Conservation (phyloP, 2,797 vertebrate species). For the Acanthornis magna region DNA sequence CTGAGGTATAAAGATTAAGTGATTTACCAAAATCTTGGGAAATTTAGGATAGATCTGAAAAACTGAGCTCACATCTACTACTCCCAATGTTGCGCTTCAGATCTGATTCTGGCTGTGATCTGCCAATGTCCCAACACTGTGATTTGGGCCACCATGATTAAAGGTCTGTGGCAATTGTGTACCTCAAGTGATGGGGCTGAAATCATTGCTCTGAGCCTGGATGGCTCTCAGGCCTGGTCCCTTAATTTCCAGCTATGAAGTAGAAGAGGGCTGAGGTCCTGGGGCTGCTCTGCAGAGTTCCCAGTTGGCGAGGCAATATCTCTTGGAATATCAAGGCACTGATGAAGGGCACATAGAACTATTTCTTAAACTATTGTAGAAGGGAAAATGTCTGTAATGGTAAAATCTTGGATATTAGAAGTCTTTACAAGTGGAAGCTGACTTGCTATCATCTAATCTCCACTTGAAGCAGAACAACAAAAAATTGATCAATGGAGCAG, state of each 20-base stretch:
- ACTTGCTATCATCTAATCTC: neutral
- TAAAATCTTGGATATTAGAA: neutral
- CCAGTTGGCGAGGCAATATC: neutral
- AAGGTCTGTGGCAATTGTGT: neutral
- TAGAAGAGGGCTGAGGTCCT: neutral
- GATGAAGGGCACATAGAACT: neutral
- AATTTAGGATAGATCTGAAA: neutral
- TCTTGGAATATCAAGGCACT: neutral
- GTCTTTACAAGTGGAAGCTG: neutral
- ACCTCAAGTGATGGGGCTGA: neutral
- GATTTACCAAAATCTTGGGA: neutral
- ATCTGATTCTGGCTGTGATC: neutral
- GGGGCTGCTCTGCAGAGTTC: neutral
- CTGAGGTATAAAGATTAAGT: neutral
- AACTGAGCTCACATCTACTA: neutral
- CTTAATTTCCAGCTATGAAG: neutral
- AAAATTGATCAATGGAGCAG: neutral
- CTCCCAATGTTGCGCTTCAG: fast-evolving
- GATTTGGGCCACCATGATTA: neutral
- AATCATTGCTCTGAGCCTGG: neutral
- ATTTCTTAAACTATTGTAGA: neutral
- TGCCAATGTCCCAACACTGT: neutral
- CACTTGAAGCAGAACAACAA: neutral
- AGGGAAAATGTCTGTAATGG: neutral
- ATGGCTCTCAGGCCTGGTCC: neutral